A percentile compares a stretch with the other conserved stretches of the same genome.
These are phyloP conservation scores for Channa striata DNA, from an alignment of 2,797 vertebrate genomes.

Conservation along the genomic window DNA sequence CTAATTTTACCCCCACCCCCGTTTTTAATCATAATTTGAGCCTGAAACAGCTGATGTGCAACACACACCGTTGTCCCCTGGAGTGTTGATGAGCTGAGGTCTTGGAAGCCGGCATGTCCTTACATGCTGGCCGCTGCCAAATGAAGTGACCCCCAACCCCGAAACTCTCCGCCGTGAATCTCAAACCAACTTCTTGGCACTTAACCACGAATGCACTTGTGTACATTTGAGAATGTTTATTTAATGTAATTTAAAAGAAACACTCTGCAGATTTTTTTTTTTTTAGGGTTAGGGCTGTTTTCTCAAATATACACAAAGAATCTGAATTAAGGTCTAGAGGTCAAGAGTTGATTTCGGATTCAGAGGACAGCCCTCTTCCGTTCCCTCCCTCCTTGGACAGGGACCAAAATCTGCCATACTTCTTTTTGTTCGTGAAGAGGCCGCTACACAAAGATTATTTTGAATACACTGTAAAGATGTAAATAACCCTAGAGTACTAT, in stretches of 20 bases:
- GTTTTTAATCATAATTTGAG: conserved; percentile 37
- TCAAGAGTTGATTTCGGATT: conserved; percentile 68
- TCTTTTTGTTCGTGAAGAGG: conserved; percentile 84
- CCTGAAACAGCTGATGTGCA: conserved; percentile 53
- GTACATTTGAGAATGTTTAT: conserved; percentile 75
- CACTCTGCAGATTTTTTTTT: conserved; percentile 8
- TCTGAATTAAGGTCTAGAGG: conserved; percentile 23
- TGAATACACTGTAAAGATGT: conserved; percentile 98
- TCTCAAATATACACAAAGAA: conserved; percentile 71
- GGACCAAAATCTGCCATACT: conserved; percentile 86
- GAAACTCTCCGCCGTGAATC: conserved; percentile 42
- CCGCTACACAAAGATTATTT: conserved; percentile 91
- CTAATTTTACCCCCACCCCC: conserved; percentile 26
- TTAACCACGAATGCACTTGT: conserved; percentile 67
- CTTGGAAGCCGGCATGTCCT: conserved; percentile 48
- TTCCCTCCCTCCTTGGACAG: conserved; percentile 69
- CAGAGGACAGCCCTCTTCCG: conserved; percentile 56
- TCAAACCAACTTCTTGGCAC: conserved; percentile 64
- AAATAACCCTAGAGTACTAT: conserved; percentile 98
- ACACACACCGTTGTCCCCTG: conserved; percentile 32
- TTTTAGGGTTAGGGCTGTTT: conserved; percentile 23
- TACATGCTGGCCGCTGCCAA: conserved; percentile 70
- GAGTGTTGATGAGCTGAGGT: conserved; percentile 42
- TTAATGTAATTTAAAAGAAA: conserved; percentile 67
- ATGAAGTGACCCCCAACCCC: conserved; percentile 38